phyloP scores from a whole-genome alignment of 2,888 invertebrate species.

The Mechanitis mazaeus region DNA sequence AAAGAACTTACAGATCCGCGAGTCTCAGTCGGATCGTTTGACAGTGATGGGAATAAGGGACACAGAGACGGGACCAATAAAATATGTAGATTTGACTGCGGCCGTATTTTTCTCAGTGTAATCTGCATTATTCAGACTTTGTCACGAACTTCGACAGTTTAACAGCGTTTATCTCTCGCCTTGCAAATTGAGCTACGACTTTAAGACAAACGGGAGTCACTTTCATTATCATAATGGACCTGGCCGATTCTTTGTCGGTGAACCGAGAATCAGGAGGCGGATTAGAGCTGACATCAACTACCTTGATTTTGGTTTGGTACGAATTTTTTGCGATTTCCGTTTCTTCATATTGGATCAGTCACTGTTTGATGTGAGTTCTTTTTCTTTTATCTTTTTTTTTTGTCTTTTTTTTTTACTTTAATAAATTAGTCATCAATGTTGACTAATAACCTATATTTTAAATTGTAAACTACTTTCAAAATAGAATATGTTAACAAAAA shows the following conservation, averaged over 20 bases:
- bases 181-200: slow-evolving; percentile 77
- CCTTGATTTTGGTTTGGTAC: slow-evolving; percentile 21
- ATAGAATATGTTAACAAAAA: no score
- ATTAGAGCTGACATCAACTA: slow-evolving; percentile 51
- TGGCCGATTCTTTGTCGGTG: slow-evolving; percentile 71
- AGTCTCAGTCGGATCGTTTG: slow-evolving; percentile 38
- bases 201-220: slow-evolving; percentile 76
- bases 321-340: slow-evolving; percentile 12
- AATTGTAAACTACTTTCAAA: no score
- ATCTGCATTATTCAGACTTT: slow-evolving; percentile 77
- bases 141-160: slow-evolving; percentile 77
- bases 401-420: no score
- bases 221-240: slow-evolving; percentile 76
- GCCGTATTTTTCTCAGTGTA: slow-evolving; percentile 75
- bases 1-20: slow-evolving; percentile 24
- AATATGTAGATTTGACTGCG: slow-evolving; percentile 76
- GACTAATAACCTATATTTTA: no score
- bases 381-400: no score
- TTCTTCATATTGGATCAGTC: slow-evolving; percentile 4
- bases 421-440: no score
- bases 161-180: slow-evolving; percentile 77
- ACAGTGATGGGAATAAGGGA: slow-evolving; percentile 50
- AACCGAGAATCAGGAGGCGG: slow-evolving; percentile 47
- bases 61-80: slow-evolving; percentile 71
- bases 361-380: background rate